Evolutionary conservation across 64 coral and sea anemone genomes (phyloP), one percentile per base, ranked within the genome.

Genomic region (Stichodactyla mertensii): DNA sequence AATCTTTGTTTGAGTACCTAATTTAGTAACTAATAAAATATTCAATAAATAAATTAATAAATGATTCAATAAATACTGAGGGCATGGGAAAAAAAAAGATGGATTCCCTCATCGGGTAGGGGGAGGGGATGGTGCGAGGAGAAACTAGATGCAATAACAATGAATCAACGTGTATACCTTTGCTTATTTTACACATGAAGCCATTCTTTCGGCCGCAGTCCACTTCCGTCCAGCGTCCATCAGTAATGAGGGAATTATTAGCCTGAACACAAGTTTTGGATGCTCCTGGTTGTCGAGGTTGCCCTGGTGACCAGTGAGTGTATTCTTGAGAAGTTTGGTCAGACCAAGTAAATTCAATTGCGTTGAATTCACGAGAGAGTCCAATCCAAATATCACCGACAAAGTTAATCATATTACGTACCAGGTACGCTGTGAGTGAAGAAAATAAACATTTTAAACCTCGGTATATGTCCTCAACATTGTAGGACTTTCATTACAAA

Each of bases 151-250:
- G 1, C 3, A 45, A 45, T 45, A 2, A 2, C 36, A 1, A 11
- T 9, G 6, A 58, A 58, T 58, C 0, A 45, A 45, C 36, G 36
- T 45, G 36, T 45, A 45, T 86, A 99, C 97, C 97, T 92, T 88
- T 77, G 57, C 85, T 78, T 85, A 99, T 95, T 64, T 94, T 89
- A 83, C 97, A 99, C 66, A 99, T 66, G 78, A 91, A 99, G 28
- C 81, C 81, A 64, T 95, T 89, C 52, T 59, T 51, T n/a, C 52
- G 82, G 27, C 79, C 28, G n/a, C 97, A 99, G 27, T 91, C 78
- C 0, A 83, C 78, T 55, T 90, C 97, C 77, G 61, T 55, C 97
- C 97, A 99, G 26, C 93, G 85, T 45, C 92, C 97, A 80, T 92
- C 77, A 11, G 64, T 71, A 55, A 16, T 57, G 36, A 61, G 19